Evolutionary conservation across 1,140 invertebrate species (phyloP), one percentile per base, ranked within the genome.

Genomic region (Platorchestia sp.): DNA sequence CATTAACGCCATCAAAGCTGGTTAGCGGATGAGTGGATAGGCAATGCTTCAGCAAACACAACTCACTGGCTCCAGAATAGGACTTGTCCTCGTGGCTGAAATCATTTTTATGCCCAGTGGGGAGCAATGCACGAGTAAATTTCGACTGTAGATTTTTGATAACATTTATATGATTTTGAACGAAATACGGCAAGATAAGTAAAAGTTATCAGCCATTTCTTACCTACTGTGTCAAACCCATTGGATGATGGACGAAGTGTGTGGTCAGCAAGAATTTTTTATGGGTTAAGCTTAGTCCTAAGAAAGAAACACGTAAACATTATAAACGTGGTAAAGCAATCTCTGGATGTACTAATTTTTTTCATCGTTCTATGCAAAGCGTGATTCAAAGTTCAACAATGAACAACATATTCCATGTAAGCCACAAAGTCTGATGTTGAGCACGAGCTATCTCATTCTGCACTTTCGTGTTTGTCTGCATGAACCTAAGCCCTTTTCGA

Each of bases 21-120:
- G 87, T 90, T 90, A 90, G 87, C 87, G 44, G 44, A 90, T 90
- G 87, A 90, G 87, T 43, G 87, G 87, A 42, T 90, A 42, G 41
- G 87, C 87, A 90, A 90, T 90, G 87, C 87, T 44, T 27, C 87
- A 90, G 87, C 87, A 90, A 90, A 90, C 87, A 90, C 44, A 45
- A 90, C 87, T 43, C 87, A 36, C 59, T 36, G 27, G 27, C 27
- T 75, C 59, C 59, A 75, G 59, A 75, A 27, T 27, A 75, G 59
- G 27, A 75, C 59, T 75, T 75, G 59, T 75, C 59, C 59, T 10
- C 27, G 59, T 75, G 1, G 1, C 59, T 75, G 7, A 75, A 75
- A 19, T 75, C 36, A 75, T 75, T 75, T 75, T 75, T 75, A 36
- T 75, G 27, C 59, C 14, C 3, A 19, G 59, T 75, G 1, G 14